Percentiles rank a stretch among this genome's conserved stretches.
These are phyloP conservation scores for Cynocephalus volans DNA, from an alignment of 2,113 vertebrate genomes.

Conservation along the genomic window DNA sequence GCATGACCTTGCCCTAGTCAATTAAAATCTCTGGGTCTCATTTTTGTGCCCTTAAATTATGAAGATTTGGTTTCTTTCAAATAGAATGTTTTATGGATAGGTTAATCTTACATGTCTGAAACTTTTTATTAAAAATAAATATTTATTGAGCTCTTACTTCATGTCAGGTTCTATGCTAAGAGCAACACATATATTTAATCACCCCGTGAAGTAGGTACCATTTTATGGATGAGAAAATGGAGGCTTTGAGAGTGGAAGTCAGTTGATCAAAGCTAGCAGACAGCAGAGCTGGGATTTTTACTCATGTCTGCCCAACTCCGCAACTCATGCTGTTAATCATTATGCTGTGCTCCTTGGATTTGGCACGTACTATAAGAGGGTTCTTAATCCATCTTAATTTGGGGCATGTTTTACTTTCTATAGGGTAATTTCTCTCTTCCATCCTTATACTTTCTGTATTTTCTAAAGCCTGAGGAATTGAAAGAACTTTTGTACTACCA, in stretches of 20 bases:
- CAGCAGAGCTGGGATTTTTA: not conserved
- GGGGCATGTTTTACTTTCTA: constrained; percentile 41
- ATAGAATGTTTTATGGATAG: not conserved
- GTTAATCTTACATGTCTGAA: constrained; percentile 27
- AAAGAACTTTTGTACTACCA: constrained; percentile 17
- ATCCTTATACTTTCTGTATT: constrained; percentile 43
- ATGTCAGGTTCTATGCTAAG: not conserved
- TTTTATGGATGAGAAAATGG: constrained; percentile 25
- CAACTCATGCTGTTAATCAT: not conserved
- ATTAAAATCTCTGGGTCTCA: constrained; percentile 16
- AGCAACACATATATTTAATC: not conserved
- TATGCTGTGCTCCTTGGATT: not conserved
- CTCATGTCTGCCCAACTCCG: not conserved
- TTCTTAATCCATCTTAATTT: constrained; percentile 71
- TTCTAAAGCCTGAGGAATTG: constrained; percentile 32
- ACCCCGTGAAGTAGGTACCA: not conserved
- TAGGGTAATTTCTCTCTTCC: not conserved
- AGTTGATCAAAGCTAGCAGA: constrained; percentile 16
- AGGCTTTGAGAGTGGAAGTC: not conserved
- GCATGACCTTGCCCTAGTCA: not conserved
- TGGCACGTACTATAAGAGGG: not conserved
- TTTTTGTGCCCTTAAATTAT: not conserved
- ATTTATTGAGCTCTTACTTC: not conserved
- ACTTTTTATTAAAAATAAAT: constrained; percentile 59
- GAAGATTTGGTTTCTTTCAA: constrained; percentile 43